Percentiles rank a stretch among this genome's conserved stretches.
phyloP scores from a whole-genome alignment of 2,113 vertebrate species.

The Silurus glanis region DNA sequence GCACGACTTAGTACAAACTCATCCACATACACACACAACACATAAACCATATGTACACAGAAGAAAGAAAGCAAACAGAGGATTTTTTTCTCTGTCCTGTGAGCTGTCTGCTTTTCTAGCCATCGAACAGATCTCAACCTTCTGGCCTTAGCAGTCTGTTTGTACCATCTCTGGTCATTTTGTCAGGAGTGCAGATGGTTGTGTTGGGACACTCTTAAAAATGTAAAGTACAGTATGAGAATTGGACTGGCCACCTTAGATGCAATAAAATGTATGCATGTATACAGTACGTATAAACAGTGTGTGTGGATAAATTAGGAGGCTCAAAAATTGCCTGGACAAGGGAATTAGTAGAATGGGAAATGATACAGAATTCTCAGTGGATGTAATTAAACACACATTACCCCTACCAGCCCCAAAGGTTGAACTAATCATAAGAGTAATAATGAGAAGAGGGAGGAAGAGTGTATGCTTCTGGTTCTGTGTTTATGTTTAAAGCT shows the following conservation, averaged over 20 bases:
- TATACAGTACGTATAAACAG: neutral
- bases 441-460: slow-evolving; percentile 60
- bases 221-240: slow-evolving; percentile 19
- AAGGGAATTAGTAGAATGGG: slow-evolving; percentile 26
- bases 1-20: neutral
- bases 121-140: slow-evolving; percentile 3
- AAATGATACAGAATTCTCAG: slow-evolving; percentile 49
- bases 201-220: neutral
- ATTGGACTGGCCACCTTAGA: neutral
- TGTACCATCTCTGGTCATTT: slow-evolving; percentile 14
- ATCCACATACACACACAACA: neutral
- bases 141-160: slow-evolving; percentile 3
- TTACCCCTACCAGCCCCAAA: slow-evolving; percentile 55
- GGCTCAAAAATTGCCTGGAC: neutral
- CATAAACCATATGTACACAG: slow-evolving; percentile 3
- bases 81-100: slow-evolving; percentile 2
- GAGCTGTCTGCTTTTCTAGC: neutral
- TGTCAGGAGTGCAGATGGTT: slow-evolving; percentile 5
- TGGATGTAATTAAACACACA: slow-evolving; percentile 58
- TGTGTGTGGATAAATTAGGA: slow-evolving; percentile 1
- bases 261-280: neutral
- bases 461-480: slow-evolving; percentile 46
- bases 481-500: slow-evolving; percentile 42
- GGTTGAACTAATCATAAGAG: slow-evolving; percentile 63
- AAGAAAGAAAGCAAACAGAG: slow-evolving; percentile 14